These are phyloP conservation scores for Caenorhabditis sp. DNA, from an alignment of 2,888 invertebrate species.

Conservation along the genomic window DNA sequence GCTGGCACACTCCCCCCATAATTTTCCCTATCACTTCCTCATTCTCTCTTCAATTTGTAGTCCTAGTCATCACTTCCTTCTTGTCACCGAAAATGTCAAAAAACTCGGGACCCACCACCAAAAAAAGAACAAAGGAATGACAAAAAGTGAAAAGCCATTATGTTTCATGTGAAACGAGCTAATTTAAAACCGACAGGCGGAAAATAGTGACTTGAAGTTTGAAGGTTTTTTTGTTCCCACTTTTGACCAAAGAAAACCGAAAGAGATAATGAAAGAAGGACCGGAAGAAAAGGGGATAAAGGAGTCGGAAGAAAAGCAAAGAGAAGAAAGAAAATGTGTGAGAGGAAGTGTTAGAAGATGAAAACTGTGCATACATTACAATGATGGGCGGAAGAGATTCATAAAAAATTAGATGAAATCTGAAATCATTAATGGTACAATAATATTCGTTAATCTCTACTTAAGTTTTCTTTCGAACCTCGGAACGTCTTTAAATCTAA, in stretches of 20 bases:
- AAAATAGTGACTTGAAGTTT: constrained; percentile 15
- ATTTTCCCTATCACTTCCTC: constrained; percentile 3
- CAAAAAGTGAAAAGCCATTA: constrained; percentile 57
- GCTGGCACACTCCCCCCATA: too few species aligned
- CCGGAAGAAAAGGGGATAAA: constrained; percentile 16
- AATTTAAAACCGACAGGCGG: constrained; percentile 41
- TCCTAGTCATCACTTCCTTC: constrained; percentile 5
- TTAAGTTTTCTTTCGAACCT: constrained; percentile 20
- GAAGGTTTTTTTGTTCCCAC: not conserved
- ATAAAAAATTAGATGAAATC: too few species aligned
- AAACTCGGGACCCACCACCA: not conserved
- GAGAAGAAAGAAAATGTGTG: constrained; percentile 9
- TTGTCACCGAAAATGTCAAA: constrained; percentile 29
- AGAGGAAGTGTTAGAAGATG: constrained; percentile 25
- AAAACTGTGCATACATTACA: constrained; percentile 38
- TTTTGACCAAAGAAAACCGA: constrained; percentile 3
- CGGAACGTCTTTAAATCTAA: constrained; percentile 31
- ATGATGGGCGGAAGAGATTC: too few species aligned
- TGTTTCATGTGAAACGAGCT: constrained; percentile 53
- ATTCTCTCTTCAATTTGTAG: constrained; percentile 11
- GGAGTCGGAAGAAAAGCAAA: not conserved
- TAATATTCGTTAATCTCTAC: too few species aligned
- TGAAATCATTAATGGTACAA: too few species aligned
- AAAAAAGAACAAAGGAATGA: constrained; percentile 35
- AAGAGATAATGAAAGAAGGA: constrained; percentile 39